These are phyloP conservation scores for Lepilemur septentrionalis DNA, from an alignment of 2,797 vertebrate genomes.

Conservation along the genomic window DNA sequence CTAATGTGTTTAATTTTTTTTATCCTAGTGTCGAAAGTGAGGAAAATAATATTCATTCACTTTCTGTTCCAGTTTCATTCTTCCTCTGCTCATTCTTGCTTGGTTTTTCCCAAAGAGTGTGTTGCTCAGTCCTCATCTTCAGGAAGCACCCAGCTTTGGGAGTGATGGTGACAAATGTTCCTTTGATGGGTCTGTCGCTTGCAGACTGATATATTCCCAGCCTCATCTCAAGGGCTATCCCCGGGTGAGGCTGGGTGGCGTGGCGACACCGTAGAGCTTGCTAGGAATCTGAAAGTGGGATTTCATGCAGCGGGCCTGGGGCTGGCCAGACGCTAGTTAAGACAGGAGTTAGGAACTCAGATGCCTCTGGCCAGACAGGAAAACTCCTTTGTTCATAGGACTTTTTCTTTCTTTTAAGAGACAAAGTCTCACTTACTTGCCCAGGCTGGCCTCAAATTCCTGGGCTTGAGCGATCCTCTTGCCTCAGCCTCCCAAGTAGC, in stretches of 20 bases:
- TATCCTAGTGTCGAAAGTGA: slow-evolving; percentile 20
- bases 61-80: not conserved
- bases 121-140: not conserved
- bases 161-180: not conserved
- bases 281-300: no score
- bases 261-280: no score
- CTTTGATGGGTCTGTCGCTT: not conserved
- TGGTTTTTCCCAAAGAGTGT: not conserved
- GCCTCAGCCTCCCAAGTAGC: not conserved
- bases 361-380: fast-evolving
- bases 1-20: slow-evolving; percentile 49
- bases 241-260: not conserved
- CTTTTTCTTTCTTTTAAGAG: not conserved
- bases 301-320: not conserved
- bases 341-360: not conserved
- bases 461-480: not conserved
- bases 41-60: not conserved
- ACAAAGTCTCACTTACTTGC: not conserved
- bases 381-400: not conserved
- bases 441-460: not conserved
- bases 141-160: not conserved
- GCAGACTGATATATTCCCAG: not conserved
- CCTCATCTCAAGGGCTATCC: not conserved
- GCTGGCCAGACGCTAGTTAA: not conserved
- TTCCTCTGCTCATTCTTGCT: not conserved